A percentile compares a stretch with the other conserved stretches of the same genome.
Evolutionary conservation across 1,140 invertebrate genomes (phyloP).

Genomic region (Rhopalosiphum padi): DNA sequence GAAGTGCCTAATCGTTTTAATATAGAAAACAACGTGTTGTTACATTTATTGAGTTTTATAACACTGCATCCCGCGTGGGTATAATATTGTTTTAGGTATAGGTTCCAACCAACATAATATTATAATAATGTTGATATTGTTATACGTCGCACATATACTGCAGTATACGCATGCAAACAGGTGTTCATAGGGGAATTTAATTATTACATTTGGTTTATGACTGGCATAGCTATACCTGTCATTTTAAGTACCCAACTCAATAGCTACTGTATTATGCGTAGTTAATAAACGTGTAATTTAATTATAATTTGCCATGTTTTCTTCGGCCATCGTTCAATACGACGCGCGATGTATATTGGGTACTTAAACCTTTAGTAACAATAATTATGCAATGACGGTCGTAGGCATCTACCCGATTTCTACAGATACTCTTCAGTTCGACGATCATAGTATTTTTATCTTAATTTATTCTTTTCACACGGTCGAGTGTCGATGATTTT

Average conservation of each 20-base stretch:
- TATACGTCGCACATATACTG: background rate
- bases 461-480: accelerated
- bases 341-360: background rate
- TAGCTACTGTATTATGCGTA: background rate
- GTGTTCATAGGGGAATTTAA: background rate
- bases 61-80: background rate
- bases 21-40: background rate
- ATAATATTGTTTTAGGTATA: background rate
- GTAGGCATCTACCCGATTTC: too few species aligned
- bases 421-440: background rate
- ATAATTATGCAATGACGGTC: background rate
- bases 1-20: background rate
- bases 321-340: background rate
- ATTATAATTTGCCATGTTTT: background rate
- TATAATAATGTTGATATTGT: background rate
- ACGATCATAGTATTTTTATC: background rate
- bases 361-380: background rate
- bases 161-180: background rate
- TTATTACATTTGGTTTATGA: background rate
- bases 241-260: background rate
- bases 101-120: background rate
- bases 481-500: background rate
- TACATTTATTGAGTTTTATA: background rate
- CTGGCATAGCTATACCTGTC: background rate
- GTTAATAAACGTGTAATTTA: background rate